phyloP scores from a whole-genome alignment of 2,113 vertebrate genomes.

The Eupsittula cactorum region DNA sequence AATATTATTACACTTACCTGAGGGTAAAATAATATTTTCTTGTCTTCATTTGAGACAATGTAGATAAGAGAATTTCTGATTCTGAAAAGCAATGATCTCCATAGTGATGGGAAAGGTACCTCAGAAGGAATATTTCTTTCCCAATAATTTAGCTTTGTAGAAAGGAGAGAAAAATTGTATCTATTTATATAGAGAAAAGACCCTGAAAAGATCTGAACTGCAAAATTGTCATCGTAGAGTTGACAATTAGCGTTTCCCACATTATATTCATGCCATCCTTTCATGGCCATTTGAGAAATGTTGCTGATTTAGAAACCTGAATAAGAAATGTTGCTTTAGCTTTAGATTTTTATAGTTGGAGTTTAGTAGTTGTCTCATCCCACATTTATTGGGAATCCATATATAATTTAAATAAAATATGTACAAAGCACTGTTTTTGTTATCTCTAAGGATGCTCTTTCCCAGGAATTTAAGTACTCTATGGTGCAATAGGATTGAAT shows the following conservation, averaged over 20 bases:
- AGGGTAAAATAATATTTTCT: not conserved
- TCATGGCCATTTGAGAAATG: slow-evolving; percentile 28
- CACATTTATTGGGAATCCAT: slow-evolving; percentile 41
- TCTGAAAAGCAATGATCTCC: not conserved
- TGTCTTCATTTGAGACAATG: not conserved
- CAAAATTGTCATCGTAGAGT: not conserved
- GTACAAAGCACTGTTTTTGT: slow-evolving; percentile 1
- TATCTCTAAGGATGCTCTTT: not conserved
- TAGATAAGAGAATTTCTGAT: not conserved
- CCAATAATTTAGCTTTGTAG: not conserved
- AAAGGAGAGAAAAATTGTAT: not conserved
- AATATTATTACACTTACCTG: not conserved
- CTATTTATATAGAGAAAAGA: not conserved
- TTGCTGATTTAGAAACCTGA: not conserved
- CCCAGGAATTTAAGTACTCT: slow-evolving; percentile 25
- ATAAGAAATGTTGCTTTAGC: slow-evolving; percentile 9
- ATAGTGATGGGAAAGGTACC: not conserved
- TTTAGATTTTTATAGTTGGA: slow-evolving; percentile 3
- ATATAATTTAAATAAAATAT: slow-evolving; percentile 35
- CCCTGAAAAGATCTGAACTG: not conserved
- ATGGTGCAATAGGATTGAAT: not conserved
- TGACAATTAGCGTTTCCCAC: not conserved
- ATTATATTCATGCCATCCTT: not conserved
- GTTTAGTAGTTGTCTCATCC: slow-evolving; percentile 24
- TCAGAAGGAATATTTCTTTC: not conserved